Evolutionary conservation across 2,113 vertebrate species (phyloP), one percentile per base, ranked within the genome.

Genomic region (Aspidoscelis tigris): DNA sequence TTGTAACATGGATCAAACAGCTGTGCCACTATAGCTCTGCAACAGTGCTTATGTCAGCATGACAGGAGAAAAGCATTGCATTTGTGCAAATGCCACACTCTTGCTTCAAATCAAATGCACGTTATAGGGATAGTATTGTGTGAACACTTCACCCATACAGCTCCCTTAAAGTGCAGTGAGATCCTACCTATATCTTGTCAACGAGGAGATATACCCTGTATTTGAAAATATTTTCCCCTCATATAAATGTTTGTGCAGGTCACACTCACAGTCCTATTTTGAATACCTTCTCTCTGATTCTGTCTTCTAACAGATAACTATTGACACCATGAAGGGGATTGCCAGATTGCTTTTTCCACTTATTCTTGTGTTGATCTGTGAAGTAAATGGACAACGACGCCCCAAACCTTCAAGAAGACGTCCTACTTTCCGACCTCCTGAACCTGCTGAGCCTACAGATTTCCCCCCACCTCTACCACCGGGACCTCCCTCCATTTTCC

Each of bases 401-500:
- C 95, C 96, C 58, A 79, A 55, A 20, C 83, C 77, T 74, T 95
- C 94, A 61, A 90, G 91, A 53, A 90, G 88, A 75, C 88, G 92
- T 10, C 90, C 91, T 69, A 95, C 89, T 0, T 90, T 92, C 10
- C 92, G 89, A 0, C 86, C 92, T 39, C 88, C 92, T 0, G 97
- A 98, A 84, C 98, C 98, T 1, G 80, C 70, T 0, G 98, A 98
- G 88, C 98, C 98, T 10, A 99, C 98, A 1, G 98, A 99, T 82
- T 97, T 98, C 87, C 98, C 98, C 4, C 98, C 98, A 0, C 96
- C 96, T 0, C 97, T 99, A 76, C 94, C 98, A 0, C 96, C 96
- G 0, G 98, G 98, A 0, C 98, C 97, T 0, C 96, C 97, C 0
- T 99, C 98, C 0, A 0, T 96, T 22, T 99, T 95, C 82, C 91